Conservation (phyloP, 2,888 invertebrate genomes). For the Neuroscelio doddi region DNA sequence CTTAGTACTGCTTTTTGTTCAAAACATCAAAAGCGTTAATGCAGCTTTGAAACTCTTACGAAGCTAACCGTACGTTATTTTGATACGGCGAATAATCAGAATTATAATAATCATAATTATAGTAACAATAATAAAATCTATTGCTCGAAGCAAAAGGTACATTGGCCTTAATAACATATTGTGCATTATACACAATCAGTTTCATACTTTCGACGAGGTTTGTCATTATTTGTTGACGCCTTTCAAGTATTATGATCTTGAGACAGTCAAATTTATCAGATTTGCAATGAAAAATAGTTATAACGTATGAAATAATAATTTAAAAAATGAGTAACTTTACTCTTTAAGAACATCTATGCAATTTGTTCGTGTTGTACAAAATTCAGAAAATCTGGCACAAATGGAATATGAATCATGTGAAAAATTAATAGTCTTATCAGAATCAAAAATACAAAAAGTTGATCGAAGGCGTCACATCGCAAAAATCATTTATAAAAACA, state of each 20-base stretch:
- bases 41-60: constrained; percentile 33
- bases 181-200: constrained; percentile 24
- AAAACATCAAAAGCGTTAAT: constrained; percentile 50
- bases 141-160: constrained; percentile 56
- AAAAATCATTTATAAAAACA: constrained; percentile 17
- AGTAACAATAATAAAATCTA: constrained; percentile 43
- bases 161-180: constrained; percentile 47
- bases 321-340: too few species aligned
- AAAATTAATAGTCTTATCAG: neutral
- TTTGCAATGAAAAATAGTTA: too few species aligned
- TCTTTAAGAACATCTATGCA: too few species aligned
- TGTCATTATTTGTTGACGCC: neutral
- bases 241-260: neutral
- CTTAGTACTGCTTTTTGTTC: constrained; percentile 34
- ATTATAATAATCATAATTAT: constrained; percentile 22
- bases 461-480: constrained; percentile 3
- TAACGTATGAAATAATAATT: too few species aligned
- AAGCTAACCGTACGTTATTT: constrained; percentile 14
- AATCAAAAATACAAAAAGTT: constrained; percentile 5
- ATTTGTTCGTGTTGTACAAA: neutral
- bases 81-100: neutral
- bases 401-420: neutral
- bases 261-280: too few species aligned
- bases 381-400: constrained; percentile 6
- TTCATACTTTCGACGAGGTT: constrained; percentile 19